A percentile compares a stretch with the other conserved stretches of the same genome.
Conservation (phyloP, 1,140 invertebrate genomes). For the Sitobion miscanthi region DNA sequence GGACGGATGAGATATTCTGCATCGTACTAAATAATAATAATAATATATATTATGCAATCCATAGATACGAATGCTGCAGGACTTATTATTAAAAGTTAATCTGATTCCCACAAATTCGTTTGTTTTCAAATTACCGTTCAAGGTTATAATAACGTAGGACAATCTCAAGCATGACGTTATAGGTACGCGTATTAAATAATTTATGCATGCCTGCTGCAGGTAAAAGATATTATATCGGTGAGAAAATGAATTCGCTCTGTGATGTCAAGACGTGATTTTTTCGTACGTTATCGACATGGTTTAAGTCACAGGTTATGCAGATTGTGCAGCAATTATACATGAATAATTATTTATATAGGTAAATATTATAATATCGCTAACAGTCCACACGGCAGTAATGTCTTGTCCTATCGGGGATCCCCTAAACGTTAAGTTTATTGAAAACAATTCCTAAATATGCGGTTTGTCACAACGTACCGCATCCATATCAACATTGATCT, state of each 20-base stretch:
- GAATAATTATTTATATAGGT: not conserved
- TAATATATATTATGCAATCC: not conserved
- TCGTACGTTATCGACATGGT: not conserved
- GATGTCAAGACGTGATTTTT: not conserved
- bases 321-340: not conserved
- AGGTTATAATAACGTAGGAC: not conserved
- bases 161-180: not conserved
- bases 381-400: not conserved
- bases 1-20: not conserved
- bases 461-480: not conserved
- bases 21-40: not conserved
- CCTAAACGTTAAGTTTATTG: not conserved
- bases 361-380: not conserved
- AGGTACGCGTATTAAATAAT: not conserved
- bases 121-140: not conserved
- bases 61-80: not conserved
- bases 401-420: not conserved
- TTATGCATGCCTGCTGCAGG: not conserved
- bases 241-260: not conserved
- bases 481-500: not conserved
- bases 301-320: not conserved
- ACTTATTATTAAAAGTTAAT: constrained; percentile 3
- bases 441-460: not conserved
- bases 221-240: not conserved
- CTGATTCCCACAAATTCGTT: not conserved